Conservation (phyloP, 2,888 invertebrate genomes). For the Thera obeliscata region DNA sequence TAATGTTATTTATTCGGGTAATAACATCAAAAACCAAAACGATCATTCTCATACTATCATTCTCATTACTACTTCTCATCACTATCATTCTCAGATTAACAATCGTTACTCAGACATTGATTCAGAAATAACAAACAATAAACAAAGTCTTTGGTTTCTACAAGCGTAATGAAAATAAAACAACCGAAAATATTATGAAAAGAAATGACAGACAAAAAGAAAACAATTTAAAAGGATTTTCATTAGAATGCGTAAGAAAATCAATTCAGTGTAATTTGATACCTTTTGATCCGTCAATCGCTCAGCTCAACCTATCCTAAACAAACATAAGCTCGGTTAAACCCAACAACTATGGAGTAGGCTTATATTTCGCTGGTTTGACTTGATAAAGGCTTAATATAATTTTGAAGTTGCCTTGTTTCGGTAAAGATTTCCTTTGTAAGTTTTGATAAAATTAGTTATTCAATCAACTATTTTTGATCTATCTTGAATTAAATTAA, state of each 20-base stretch:
- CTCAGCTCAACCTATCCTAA: constrained; percentile 63
- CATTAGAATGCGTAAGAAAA: constrained; percentile 44
- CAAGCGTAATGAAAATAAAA: background rate
- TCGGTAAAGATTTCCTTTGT: constrained; percentile 17
- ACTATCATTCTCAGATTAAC: too few relatives aligned
- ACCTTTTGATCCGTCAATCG: constrained; percentile 68
- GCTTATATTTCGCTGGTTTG: constrained; percentile 45
- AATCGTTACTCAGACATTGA: too few relatives aligned
- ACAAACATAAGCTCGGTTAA: constrained; percentile 57
- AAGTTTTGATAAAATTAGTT: background rate
- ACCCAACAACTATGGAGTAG: constrained; percentile 45
- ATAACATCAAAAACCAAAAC: too few relatives aligned
- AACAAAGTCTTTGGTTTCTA: too few relatives aligned
- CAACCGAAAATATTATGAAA: background rate
- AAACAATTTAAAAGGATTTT: constrained; percentile 4
- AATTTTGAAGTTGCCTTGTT: constrained; percentile 48
- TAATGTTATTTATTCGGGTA: too few relatives aligned
- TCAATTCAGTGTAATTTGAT: constrained; percentile 58
- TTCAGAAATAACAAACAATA: too few relatives aligned
- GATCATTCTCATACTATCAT: too few relatives aligned
- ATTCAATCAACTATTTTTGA: background rate
- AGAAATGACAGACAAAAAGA: constrained; percentile 9
- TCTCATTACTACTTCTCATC: too few relatives aligned
- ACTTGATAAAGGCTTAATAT: constrained; percentile 44
- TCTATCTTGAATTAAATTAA: too few relatives aligned